Evolutionary conservation across 1,140 invertebrate genomes (phyloP).

Genomic region (Papilio aristodemus): DNA sequence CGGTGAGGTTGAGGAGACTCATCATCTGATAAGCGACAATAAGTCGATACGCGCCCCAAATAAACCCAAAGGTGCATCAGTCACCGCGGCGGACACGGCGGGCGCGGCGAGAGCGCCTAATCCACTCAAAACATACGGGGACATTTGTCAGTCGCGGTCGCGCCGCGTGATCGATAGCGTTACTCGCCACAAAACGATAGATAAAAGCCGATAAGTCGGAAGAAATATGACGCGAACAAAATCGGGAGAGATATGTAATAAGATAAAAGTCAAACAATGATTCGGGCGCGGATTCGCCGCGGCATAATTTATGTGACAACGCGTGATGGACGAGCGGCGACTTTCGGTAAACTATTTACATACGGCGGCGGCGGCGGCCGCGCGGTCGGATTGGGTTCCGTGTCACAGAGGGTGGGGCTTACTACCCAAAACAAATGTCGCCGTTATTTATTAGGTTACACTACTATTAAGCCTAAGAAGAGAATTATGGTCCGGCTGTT

Average conservation of each 20-base stretch:
- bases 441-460: constrained; percentile 79
- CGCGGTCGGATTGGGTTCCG: constrained; percentile 75
- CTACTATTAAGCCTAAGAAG: constrained; percentile 71
- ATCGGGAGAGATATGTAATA: constrained; percentile 80
- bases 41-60: constrained; percentile 72
- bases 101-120: constrained; percentile 67
- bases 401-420: constrained; percentile 78
- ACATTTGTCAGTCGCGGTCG: constrained; percentile 73
- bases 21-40: constrained; percentile 77
- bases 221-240: constrained; percentile 81
- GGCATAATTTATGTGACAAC: constrained; percentile 80
- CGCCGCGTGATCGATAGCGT: constrained; percentile 75
- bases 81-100: constrained; percentile 58
- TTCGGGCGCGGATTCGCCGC: constrained; percentile 79
- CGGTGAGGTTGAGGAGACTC: constrained; percentile 41
- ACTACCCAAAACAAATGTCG: constrained; percentile 79
- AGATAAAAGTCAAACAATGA: constrained; percentile 81
- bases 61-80: constrained; percentile 67
- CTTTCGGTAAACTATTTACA: constrained; percentile 80
- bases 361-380: constrained; percentile 70
- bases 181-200: constrained; percentile 78
- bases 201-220: constrained; percentile 79
- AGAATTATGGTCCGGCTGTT: constrained; percentile 53
- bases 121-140: constrained; percentile 77
- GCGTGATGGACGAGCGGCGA: constrained; percentile 79